Evolutionary conservation across 1,140 invertebrate genomes (phyloP).

Genomic region (Ceratina japonica): DNA sequence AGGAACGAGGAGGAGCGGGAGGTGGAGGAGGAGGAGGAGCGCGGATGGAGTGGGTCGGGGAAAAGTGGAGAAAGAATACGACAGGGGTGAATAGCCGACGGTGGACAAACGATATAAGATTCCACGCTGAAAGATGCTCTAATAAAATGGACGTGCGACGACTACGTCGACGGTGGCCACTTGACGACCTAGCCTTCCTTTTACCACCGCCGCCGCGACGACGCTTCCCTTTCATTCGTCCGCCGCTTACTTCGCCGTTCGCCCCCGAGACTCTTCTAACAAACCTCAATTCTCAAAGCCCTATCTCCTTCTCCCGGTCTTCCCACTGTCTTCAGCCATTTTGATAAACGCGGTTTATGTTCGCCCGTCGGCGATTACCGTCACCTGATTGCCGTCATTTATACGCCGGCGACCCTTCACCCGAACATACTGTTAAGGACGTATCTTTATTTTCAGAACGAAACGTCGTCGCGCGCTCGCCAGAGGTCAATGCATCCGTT

Average conservation of each 20-base stretch:
- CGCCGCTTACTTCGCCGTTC: conserved; percentile 44
- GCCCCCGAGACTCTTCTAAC: conserved; percentile 29
- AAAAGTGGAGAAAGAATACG: conserved; percentile 28
- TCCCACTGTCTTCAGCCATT: conserved; percentile 43
- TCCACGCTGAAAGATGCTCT: conserved; percentile 70
- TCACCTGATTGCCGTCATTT: conserved; percentile 27
- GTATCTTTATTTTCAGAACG: too few species aligned
- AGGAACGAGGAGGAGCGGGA: conserved; percentile 8
- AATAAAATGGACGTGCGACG: conserved; percentile 70
- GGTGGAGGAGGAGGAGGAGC: too few species aligned
- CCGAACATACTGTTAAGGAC: neutral
- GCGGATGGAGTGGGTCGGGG: conserved; percentile 15
- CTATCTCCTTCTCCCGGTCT: conserved; percentile 21
- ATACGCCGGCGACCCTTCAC: neutral
- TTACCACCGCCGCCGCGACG: conserved; percentile 41
- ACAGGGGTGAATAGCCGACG: conserved; percentile 66
- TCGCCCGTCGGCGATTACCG: conserved; percentile 6
- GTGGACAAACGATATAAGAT: conserved; percentile 74
- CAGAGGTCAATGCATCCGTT: too few species aligned
- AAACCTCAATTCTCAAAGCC: conserved; percentile 27
- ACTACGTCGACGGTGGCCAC: conserved; percentile 58
- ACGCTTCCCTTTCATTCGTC: conserved; percentile 65
- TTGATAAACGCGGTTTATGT: conserved; percentile 63
- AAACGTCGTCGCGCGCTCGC: too few species aligned
- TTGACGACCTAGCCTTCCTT: conserved; percentile 68